Conservation (phyloP, 2,888 invertebrate species). For the Monochamus alternatus region DNA sequence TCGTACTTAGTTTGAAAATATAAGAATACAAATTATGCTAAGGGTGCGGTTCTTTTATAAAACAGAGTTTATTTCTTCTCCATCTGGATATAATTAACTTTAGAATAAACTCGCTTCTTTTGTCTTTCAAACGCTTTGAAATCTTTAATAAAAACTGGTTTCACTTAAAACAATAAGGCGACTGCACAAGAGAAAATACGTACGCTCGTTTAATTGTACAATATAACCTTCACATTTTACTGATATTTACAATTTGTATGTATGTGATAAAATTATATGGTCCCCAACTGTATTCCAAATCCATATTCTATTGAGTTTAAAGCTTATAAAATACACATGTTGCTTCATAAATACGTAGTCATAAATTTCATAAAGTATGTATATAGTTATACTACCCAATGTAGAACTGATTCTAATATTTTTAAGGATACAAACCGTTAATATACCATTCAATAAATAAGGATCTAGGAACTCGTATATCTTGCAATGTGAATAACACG, state of each 20-base stretch:
- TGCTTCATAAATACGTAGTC: conserved; percentile 53
- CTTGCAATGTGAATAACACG: not conserved
- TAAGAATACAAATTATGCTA: conserved; percentile 15
- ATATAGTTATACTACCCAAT: conserved; percentile 48
- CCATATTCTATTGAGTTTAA: conserved; percentile 56
- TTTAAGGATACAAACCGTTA: conserved; percentile 21
- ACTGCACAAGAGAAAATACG: not conserved
- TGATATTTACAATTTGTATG: conserved; percentile 27
- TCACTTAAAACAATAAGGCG: not conserved
- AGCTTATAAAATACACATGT: conserved; percentile 57
- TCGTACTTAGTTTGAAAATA: too few species aligned
- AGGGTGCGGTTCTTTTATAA: conserved; percentile 32
- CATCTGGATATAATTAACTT: conserved; percentile 12
- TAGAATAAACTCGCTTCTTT: not conserved
- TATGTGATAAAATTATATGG: conserved; percentile 27
- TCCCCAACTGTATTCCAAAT: conserved; percentile 52
- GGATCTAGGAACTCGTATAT: conserved; percentile 28
- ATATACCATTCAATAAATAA: conserved; percentile 29
- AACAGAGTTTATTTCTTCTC: not conserved
- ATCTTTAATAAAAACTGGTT: not conserved
- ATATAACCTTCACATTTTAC: conserved; percentile 9
- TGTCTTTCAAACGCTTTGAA: not conserved
- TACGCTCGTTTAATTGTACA: not conserved
- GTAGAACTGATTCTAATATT: conserved; percentile 30
- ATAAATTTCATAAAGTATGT: conserved; percentile 53